Evolutionary conservation across 1,140 invertebrate species (phyloP), one percentile per base, ranked within the genome.

Genomic region (Physella acuta): DNA sequence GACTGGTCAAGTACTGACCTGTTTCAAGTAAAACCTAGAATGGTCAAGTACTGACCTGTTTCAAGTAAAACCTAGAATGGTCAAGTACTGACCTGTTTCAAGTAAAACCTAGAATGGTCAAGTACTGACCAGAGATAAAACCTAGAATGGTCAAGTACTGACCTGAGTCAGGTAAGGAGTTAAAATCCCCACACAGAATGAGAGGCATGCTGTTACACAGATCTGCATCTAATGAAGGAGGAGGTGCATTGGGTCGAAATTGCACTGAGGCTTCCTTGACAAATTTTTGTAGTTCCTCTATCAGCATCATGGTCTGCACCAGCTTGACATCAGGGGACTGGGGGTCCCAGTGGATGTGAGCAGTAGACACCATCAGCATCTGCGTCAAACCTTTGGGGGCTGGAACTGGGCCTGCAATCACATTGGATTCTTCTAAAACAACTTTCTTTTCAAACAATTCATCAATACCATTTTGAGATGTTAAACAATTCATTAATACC

Each of bases 261-360:
- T 71, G 75, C 44, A 58, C 73, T 55, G 74, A 71, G 63, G 77
- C 73, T 36, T 81, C 79, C 65, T 82, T 77, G 33, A 84, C 78
- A 49, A 85, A 75, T 53, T 82, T 78, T 70, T 86, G 82, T 16
- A 90, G 76, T 85, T 99, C 97, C 83, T 95, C 93, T 86, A 95
- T 93, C 71, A 99, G 86, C 96, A 99, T 99, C 94, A 99, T 98
- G 20, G 94, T 98, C 85, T 99, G 98, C 72, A 99, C 98, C 0
- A 99, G 88, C 86, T 99, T 99, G n/a, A 99, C 98, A 86, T 99
- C 98, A 81, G 95, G 98, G 84, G 93, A 99, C 87, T 99, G 97
- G 1, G 98, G 98, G 88, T 99, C 97, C 98, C 97, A 99, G 86
- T 99, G 97, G 71, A 99, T 97, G 86, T 99, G 98, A 39, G 97